A percentile compares a stretch with the other conserved stretches of the same genome.
Conservation (phyloP, 2,888 invertebrate genomes). For the Spodoptera picta region DNA sequence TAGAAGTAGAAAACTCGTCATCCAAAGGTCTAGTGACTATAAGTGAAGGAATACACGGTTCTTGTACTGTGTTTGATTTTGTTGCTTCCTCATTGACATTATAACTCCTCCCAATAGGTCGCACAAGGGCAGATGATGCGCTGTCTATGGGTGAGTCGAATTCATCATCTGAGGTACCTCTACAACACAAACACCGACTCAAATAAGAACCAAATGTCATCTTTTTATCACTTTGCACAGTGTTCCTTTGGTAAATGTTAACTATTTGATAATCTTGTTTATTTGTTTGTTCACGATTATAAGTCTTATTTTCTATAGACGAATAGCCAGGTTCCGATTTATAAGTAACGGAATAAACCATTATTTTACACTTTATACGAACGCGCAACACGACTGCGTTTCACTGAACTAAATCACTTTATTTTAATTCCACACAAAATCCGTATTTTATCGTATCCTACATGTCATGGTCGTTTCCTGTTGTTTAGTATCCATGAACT, state of each 20-base stretch:
- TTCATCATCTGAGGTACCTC: conserved; percentile 57
- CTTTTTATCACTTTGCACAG: conserved; percentile 57
- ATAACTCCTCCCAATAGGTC: conserved; percentile 74
- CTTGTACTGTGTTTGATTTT: conserved; percentile 38
- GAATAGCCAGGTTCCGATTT: conserved; percentile 69
- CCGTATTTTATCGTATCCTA: conserved; percentile 82
- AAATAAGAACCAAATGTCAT: conserved; percentile 65
- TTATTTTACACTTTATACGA: conserved; percentile 55
- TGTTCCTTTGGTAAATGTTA: conserved; percentile 71
- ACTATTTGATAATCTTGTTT: conserved; percentile 68
- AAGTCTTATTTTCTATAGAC: conserved; percentile 69
- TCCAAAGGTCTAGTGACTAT: conserved; percentile 60
- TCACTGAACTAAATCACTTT: conserved; percentile 65
- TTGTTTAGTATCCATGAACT: conserved; percentile 57
- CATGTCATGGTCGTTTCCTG: conserved; percentile 80
- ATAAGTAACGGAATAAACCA: conserved; percentile 66
- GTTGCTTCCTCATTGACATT: conserved; percentile 64
- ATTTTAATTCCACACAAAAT: conserved; percentile 74
- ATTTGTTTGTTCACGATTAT: conserved; percentile 55
- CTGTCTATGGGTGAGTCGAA: conserved; percentile 66
- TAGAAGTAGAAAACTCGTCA: conserved; percentile 67
- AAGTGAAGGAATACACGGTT: conserved; percentile 54
- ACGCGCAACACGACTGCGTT: conserved; percentile 66
- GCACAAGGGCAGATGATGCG: conserved; percentile 72
- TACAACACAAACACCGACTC: conserved; percentile 70